These are phyloP conservation scores for Papilio polytes DNA, from an alignment of 1,140 invertebrate genomes.

Conservation along the genomic window DNA sequence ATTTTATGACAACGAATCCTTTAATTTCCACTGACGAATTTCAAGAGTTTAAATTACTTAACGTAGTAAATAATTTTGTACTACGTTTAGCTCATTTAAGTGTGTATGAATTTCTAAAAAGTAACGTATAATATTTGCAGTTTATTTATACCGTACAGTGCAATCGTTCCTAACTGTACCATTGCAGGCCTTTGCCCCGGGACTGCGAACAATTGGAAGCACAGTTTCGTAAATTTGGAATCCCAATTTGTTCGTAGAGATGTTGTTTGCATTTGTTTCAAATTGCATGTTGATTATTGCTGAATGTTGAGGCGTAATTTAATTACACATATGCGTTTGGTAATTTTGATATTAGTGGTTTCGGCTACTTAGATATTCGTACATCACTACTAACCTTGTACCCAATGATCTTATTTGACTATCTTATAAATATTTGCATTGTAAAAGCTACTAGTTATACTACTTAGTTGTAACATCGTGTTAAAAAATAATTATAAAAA, in stretches of 20 bases:
- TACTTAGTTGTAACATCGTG: background rate
- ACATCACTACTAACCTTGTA: too few relatives aligned
- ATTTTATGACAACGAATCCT: too few relatives aligned
- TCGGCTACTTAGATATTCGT: too few relatives aligned
- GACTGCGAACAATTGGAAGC: conserved; percentile 21
- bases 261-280: conserved; percentile 31
- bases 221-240: conserved; percentile 33
- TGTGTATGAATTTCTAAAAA: too few relatives aligned
- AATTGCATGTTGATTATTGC: conserved; percentile 20
- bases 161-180: conserved; percentile 4
- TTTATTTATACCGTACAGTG: background rate
- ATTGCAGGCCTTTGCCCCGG: conserved; percentile 25
- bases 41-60: too few relatives aligned
- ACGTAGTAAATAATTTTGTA: too few relatives aligned
- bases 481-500: background rate
- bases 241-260: conserved; percentile 25
- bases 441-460: background rate
- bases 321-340: background rate
- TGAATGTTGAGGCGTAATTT: background rate
- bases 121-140: background rate
- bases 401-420: background rate
- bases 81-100: too few relatives aligned
- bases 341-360: background rate
- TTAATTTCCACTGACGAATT: too few relatives aligned
- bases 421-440: background rate